phyloP scores from a whole-genome alignment of 2,888 invertebrate genomes.

The Drosophila diplacantha region DNA sequence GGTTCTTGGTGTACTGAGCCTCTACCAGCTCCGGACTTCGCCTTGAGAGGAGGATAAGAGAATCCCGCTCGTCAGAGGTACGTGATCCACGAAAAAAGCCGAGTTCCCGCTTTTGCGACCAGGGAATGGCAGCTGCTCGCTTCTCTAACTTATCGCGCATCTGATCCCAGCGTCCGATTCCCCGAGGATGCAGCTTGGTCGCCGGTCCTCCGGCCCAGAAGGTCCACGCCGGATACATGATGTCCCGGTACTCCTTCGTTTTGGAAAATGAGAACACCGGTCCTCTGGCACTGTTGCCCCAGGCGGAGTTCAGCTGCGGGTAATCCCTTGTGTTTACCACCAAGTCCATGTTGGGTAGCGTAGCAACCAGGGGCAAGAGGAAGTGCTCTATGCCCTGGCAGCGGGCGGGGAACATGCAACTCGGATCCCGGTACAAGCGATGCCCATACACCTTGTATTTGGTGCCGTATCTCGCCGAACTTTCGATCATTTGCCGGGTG shows the following conservation, averaged over 20 bases:
- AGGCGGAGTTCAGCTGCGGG: conserved; percentile 84
- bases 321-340: conserved; percentile 94
- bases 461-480: conserved; percentile 82
- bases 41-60: conserved; percentile 89
- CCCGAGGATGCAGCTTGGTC: conserved; percentile 93
- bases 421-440: conserved; percentile 87
- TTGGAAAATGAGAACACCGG: conserved; percentile 99
- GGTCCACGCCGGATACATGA: conserved; percentile 97
- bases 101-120: conserved; percentile 85
- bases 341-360: conserved; percentile 90
- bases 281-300: conserved; percentile 74
- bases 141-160: conserved; percentile 85
- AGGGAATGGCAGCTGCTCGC: conserved; percentile 83
- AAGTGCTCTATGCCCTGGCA: conserved; percentile 96
- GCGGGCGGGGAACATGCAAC: conserved; percentile 94
- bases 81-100: conserved; percentile 96
- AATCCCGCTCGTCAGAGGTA: conserved; percentile 93
- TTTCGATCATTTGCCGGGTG: conserved; percentile 81
- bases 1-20: conserved; percentile 98
- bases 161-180: conserved; percentile 95
- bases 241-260: conserved; percentile 88
- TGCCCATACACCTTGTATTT: conserved; percentile 91
- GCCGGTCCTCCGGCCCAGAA: conserved; percentile 99
- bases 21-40: conserved; percentile 87
- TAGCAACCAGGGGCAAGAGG: conserved; percentile 82